These are phyloP conservation scores for Rhynchopsitta pachyrhyncha DNA, from an alignment of 2,113 vertebrate species.

Conservation along the genomic window DNA sequence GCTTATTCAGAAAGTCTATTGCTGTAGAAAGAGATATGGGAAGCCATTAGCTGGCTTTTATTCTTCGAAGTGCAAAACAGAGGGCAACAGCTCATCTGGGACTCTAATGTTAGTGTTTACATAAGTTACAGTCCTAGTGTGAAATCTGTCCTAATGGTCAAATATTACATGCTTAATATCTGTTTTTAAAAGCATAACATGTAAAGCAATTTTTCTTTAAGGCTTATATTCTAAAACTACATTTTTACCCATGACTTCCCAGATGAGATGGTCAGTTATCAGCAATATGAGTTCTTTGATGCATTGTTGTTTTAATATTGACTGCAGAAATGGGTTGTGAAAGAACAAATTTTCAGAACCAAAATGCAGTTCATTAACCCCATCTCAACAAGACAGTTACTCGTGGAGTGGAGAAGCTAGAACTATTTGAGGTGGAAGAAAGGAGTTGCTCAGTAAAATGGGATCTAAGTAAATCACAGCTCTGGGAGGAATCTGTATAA, in stretches of 20 bases:
- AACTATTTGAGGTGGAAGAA: neutral
- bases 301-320: neutral
- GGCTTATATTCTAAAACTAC: neutral
- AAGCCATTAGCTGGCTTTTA: conserved; percentile 31
- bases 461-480: neutral
- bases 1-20: neutral
- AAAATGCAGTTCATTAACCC: neutral
- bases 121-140: neutral
- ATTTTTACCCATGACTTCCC: neutral
- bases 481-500: neutral
- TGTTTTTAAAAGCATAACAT: neutral
- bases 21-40: neutral
- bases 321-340: neutral
- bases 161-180: neutral
- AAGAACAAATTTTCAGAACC: neutral
- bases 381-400: neutral
- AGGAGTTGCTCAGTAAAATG: neutral
- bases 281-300: neutral
- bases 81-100: neutral
- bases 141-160: neutral
- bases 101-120: neutral
- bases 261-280: neutral
- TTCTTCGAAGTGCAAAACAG: neutral
- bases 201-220: neutral
- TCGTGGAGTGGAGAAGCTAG: neutral